A percentile compares a stretch with the other conserved stretches of the same genome.
These are phyloP conservation scores for Prionace glauca DNA, from an alignment of 2,797 vertebrate genomes.

Conservation along the genomic window DNA sequence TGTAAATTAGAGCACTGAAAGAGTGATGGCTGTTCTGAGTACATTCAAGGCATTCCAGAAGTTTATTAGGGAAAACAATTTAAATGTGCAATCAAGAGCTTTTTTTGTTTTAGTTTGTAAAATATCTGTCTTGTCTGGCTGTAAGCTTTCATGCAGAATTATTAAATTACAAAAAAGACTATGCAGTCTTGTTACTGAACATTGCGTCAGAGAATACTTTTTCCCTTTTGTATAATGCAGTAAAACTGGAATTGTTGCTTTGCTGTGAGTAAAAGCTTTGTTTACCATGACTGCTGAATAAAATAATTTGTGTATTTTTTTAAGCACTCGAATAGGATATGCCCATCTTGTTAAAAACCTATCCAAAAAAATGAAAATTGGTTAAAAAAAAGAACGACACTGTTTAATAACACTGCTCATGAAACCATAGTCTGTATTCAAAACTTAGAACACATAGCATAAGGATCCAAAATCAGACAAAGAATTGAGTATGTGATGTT, in stretches of 20 bases:
- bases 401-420: background rate
- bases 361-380: background rate
- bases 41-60: conserved; percentile 12
- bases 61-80: background rate
- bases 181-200: background rate
- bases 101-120: conserved; percentile 21
- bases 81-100: conserved; percentile 27
- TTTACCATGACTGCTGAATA: background rate
- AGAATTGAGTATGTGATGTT: background rate
- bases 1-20: conserved; percentile 8
- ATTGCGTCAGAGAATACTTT: background rate
- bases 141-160: conserved; percentile 37
- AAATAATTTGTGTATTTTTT: background rate
- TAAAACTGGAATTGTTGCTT: conserved; percentile 32
- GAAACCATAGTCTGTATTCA: background rate
- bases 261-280: background rate
- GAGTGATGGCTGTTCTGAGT: conserved; percentile 1
- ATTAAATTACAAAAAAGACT: conserved; percentile 33
- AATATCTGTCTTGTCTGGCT: conserved; percentile 25
- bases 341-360: background rate
- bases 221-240: conserved; percentile 18
- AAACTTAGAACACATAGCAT: background rate
- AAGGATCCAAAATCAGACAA: background rate
- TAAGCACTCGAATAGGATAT: background rate
- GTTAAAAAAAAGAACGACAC: background rate